Conservation (phyloP, 2,888 invertebrate species). For the Glyphotaelius pellucidus region DNA sequence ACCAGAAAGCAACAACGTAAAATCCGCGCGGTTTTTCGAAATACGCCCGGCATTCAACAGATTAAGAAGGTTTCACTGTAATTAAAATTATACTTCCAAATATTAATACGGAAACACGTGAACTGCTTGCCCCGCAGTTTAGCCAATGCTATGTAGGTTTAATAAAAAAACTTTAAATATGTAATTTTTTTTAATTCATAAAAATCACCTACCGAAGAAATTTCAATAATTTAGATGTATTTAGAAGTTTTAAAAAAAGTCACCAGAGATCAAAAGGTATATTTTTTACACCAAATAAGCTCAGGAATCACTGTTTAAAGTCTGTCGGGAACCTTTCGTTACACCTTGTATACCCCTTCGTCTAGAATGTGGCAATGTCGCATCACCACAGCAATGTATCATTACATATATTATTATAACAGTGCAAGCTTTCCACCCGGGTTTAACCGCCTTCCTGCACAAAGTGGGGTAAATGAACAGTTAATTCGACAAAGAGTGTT, state of each 20-base stretch:
- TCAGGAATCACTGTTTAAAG: background rate
- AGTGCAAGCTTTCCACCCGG: background rate
- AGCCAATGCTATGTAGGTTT: no score
- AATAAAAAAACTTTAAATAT: no score
- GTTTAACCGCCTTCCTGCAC: background rate
- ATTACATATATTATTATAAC: background rate
- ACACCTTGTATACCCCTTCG: background rate
- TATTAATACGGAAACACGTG: no score
- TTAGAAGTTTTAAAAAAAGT: background rate
- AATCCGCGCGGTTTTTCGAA: no score
- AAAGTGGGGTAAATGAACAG: background rate
- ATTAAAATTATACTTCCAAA: no score
- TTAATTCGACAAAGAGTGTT: background rate
- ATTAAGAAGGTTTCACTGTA: no score
- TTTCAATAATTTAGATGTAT: no score
- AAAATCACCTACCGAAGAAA: no score
- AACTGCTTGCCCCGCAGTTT: no score
- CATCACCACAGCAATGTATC: background rate
- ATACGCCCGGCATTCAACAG: no score
- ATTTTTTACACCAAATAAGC: background rate
- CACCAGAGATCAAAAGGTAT: background rate
- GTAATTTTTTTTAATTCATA: no score
- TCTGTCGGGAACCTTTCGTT: background rate
- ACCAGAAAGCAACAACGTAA: no score
- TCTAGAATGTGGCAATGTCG: background rate